phyloP scores from a whole-genome alignment of 2,113 vertebrate genomes.

The Macroglossus sobrinus region DNA sequence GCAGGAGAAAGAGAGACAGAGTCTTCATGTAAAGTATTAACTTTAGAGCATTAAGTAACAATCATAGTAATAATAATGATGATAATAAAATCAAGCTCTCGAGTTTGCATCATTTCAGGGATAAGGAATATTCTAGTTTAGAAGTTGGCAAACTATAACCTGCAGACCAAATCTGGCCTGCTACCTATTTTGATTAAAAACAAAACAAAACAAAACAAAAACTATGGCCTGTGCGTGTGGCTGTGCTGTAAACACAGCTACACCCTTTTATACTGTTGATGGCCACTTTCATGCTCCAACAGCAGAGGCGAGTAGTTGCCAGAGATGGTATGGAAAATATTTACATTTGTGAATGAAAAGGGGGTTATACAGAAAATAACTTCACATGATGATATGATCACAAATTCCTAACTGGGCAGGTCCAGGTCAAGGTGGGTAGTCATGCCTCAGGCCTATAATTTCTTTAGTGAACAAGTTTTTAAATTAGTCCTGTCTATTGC shows the following conservation, averaged over 20 bases:
- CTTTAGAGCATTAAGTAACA: no score
- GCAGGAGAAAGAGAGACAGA: background rate
- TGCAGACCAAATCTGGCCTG: background rate
- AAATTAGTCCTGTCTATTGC: no score
- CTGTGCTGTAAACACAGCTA: background rate
- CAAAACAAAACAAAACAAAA: background rate
- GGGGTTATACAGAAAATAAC: background rate
- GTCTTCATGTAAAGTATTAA: background rate
- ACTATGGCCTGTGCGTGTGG: background rate
- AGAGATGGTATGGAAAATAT: background rate
- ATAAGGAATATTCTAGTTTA: background rate
- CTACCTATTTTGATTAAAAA: background rate
- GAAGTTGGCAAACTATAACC: background rate
- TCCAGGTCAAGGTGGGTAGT: no score
- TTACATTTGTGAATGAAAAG: no score
- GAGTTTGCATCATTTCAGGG: background rate
- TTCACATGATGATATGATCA: no score
- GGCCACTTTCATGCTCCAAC: background rate
- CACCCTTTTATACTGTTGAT: background rate
- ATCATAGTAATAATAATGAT: background rate
- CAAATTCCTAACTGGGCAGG: no score
- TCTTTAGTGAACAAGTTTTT: no score
- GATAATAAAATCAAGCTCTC: background rate
- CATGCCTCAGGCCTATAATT: no score
- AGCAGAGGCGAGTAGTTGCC: background rate